Conservation (phyloP, 2,888 invertebrate genomes). For the Coleophora deauratella region DNA sequence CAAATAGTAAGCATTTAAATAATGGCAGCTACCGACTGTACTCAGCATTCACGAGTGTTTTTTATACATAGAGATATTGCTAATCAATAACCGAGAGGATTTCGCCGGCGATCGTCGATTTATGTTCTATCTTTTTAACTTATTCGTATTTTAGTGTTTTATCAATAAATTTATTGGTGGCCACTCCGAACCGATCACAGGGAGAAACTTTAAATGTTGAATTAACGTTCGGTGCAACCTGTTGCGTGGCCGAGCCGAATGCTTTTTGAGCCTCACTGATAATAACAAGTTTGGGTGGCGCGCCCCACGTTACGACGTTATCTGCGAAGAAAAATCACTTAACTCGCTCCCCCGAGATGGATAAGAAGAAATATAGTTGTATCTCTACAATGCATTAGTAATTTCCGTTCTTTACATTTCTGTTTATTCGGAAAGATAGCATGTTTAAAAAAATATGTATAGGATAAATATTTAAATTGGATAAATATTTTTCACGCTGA, state of each 20-base stretch:
- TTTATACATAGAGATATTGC: too few species aligned
- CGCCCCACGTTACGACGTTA: slow-evolving; percentile 43
- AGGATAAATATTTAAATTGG: too few species aligned
- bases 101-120: too few species aligned
- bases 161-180: slow-evolving; percentile 64
- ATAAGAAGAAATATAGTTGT: slow-evolving; percentile 30
- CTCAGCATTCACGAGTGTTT: too few species aligned
- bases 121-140: too few species aligned
- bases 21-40: too few species aligned
- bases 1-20: too few species aligned
- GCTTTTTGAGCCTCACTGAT: slow-evolving; percentile 50
- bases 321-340: slow-evolving; percentile 35
- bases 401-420: slow-evolving; percentile 36
- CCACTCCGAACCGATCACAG: slow-evolving; percentile 37
- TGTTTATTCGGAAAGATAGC: too few species aligned
- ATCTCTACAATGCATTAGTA: slow-evolving; percentile 41
- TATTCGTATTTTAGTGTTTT: slow-evolving; percentile 55
- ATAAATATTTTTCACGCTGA: too few species aligned
- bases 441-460: too few species aligned
- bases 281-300: slow-evolving; percentile 62
- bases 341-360: slow-evolving; percentile 24
- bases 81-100: too few species aligned
- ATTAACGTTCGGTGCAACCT: slow-evolving; percentile 50
- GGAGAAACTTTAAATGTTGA: slow-evolving; percentile 51
- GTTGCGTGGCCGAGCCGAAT: slow-evolving; percentile 50